These are phyloP conservation scores for Chaetodon trifascialis DNA, from an alignment of 2,113 vertebrate species.

Conservation along the genomic window DNA sequence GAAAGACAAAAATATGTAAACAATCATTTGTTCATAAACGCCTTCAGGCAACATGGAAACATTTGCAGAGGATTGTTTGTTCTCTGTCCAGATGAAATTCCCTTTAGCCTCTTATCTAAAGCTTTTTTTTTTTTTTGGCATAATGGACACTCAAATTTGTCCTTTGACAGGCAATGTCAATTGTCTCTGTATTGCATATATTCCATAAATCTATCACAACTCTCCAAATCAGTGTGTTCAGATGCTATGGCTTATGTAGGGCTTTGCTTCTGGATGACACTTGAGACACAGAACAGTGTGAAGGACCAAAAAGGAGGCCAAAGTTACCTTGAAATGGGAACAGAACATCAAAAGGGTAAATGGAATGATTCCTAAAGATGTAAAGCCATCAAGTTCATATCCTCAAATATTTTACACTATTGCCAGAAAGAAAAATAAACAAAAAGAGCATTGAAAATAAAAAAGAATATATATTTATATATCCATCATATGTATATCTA, in stretches of 20 bases:
- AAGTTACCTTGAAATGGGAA: conserved; percentile 40
- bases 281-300: conserved; percentile 34
- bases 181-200: conserved; percentile 65
- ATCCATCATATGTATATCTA: conserved; percentile 83
- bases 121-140: conserved; percentile 38
- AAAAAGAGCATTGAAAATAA: conserved; percentile 76
- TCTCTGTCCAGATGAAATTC: conserved; percentile 49
- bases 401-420: conserved; percentile 79
- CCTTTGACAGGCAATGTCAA: conserved; percentile 43
- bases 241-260: conserved; percentile 60
- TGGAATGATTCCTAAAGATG: conserved; percentile 78
- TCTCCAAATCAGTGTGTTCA: conserved; percentile 30
- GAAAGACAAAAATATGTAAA: conserved; percentile 65
- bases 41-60: conserved; percentile 51
- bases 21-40: conserved; percentile 75
- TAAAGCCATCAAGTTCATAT: conserved; percentile 72
- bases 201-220: conserved; percentile 37
- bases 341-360: conserved; percentile 52
- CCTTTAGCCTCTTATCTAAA: conserved; percentile 48
- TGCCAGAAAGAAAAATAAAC: conserved; percentile 73
- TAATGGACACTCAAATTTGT: conserved; percentile 38
- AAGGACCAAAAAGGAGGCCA: conserved; percentile 23
- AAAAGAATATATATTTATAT: conserved; percentile 81
- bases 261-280: conserved; percentile 49
- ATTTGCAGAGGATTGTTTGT: conserved; percentile 30